Percentiles rank a stretch among this genome's conserved stretches.
Evolutionary conservation across 35 echinoderm and acorn worm genomes (phyloP).

Genomic region (Ophioderma brevispina): DNA sequence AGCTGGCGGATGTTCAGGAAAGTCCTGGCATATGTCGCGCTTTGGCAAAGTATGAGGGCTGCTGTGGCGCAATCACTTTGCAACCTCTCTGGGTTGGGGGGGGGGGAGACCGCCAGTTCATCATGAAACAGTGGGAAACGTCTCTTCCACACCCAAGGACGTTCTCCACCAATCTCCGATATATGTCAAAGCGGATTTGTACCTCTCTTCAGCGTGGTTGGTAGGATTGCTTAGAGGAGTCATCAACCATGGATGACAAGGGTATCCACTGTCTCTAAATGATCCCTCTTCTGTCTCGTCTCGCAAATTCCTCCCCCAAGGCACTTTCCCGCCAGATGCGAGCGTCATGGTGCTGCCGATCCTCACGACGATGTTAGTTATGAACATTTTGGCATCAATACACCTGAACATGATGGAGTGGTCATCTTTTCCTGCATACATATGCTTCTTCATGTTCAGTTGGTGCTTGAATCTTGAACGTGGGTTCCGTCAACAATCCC

Average conservation of each 20-base stretch:
- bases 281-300: background rate
- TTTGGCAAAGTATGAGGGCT: too few species aligned
- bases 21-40: too few species aligned
- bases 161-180: too few species aligned
- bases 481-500: conserved; percentile 27
- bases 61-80: too few species aligned
- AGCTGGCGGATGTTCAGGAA: too few species aligned
- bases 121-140: too few species aligned
- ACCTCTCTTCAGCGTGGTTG: background rate
- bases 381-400: conserved; percentile 12
- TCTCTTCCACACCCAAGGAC: too few species aligned
- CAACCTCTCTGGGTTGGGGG: too few species aligned
- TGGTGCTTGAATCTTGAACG: background rate
- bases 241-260: background rate
- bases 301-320: background rate
- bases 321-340: background rate
- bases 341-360: conserved; percentile 36
- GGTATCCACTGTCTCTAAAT: background rate
- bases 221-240: background rate
- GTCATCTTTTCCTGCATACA: conserved; percentile 57
- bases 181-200: background rate
- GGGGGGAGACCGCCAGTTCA: too few species aligned
- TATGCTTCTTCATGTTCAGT: conserved; percentile 29
- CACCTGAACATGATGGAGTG: conserved; percentile 55
- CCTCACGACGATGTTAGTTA: background rate